phyloP scores from a whole-genome alignment of 2,888 invertebrate species.

The Conistra vaccinii region DNA sequence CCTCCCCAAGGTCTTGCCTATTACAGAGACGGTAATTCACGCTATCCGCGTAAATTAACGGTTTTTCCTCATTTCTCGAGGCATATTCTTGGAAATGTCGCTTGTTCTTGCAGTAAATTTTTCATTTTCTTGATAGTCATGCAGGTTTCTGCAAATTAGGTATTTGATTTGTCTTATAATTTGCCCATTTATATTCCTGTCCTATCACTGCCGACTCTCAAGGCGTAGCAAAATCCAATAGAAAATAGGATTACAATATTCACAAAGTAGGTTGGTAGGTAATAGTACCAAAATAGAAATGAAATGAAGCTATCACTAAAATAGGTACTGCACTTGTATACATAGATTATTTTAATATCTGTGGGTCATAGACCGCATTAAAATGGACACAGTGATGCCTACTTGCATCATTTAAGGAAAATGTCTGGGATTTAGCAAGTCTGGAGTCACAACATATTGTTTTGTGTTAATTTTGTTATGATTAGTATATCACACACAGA shows the following conservation, averaged over 20 bases:
- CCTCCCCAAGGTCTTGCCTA: slow-evolving; percentile 61
- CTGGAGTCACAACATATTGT: neutral
- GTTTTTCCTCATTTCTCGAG: slow-evolving; percentile 42
- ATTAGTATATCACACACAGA: neutral
- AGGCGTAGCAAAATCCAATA: neutral
- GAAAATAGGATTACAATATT: neutral
- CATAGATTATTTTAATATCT: neutral
- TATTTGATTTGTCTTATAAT: neutral
- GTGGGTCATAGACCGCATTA: slow-evolving; percentile 2
- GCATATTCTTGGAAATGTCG: neutral
- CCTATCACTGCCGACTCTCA: neutral
- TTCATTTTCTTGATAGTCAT: neutral
- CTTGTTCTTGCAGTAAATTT: neutral
- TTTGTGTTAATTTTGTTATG: neutral
- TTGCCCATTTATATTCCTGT: slow-evolving; percentile 27
- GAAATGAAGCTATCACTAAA: neutral
- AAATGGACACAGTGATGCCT: neutral
- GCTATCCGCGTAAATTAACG: slow-evolving; percentile 29
- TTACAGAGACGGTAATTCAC: slow-evolving; percentile 29
- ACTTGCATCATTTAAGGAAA: slow-evolving; percentile 28
- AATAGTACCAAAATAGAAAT: slow-evolving; percentile 29
- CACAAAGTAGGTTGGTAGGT: neutral
- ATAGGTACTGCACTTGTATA: neutral
- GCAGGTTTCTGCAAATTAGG: neutral
- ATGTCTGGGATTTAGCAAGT: neutral